Evolutionary conservation across 2,113 vertebrate species (phyloP), one percentile per base, ranked within the genome.

Genomic region (Cyprinodon variegatus): DNA sequence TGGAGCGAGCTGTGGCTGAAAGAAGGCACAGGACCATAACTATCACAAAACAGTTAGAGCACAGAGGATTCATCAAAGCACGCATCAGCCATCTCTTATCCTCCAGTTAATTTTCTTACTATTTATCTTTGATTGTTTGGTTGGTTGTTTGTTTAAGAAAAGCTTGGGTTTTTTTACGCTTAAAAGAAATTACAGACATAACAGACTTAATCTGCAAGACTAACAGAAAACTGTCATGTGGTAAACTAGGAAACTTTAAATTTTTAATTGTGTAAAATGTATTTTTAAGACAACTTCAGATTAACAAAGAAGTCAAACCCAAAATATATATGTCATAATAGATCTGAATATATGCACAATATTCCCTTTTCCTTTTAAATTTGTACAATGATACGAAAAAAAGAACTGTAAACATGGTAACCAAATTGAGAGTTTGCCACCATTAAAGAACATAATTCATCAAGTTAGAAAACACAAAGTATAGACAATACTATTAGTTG

Each of bases 1-100:
- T 99, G 85, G 98, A 97, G 83, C 98, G 96, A 4, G 98, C 98
- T 1, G 98, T 99, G 76, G 98, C 98, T 99, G 90, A 71, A 81
- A 81, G 72, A 65, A 22, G 5, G 53, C 0, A 39, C 17, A 61
- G n/a, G 0, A 37, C 20, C 29, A 3, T 68, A 68, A 77, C 22
- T 45, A 64, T 69, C 40, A 53, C 53, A 22, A 4, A 22, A 64
- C 4, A 53, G 22, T 74, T 36, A 82, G 50, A 45, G 17, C 0
- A 4, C 38, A 45, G 61, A 36, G 11, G 63, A 68, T 3, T 38
- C 37, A 72, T 57, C 15, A 41, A 68, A 45, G 6, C 45, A 39
- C 0, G 2, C 66, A 20, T 15, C 22, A 61, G 14, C 14, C 9
- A 7, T 11, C 17, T 9, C 11, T 41, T 64, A 1, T n/a, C 6